Evolutionary conservation across 2,888 invertebrate species (phyloP).

Genomic region (Stratiomys singularior): DNA sequence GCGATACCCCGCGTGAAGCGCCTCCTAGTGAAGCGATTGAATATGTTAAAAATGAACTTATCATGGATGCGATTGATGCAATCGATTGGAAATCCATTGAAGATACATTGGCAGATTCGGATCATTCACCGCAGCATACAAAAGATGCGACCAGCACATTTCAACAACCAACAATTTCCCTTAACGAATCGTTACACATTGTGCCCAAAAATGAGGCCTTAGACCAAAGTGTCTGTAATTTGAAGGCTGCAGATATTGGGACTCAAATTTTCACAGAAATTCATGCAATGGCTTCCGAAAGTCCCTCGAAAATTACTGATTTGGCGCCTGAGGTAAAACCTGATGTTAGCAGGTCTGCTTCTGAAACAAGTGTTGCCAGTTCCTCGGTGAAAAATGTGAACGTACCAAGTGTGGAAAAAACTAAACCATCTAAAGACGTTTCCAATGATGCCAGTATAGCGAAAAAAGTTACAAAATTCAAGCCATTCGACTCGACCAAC

Average conservation of each 20-base stretch:
- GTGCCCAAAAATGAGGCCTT: background rate
- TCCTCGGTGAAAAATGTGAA: background rate
- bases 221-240: background rate
- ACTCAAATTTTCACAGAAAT: slow-evolving; percentile 21
- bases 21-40: background rate
- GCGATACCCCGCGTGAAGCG: background rate
- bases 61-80: slow-evolving; percentile 4
- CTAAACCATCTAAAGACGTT: background rate
- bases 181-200: background rate
- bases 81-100: slow-evolving; percentile 20
- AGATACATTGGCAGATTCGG: background rate
- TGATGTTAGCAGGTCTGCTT: background rate
- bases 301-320: background rate
- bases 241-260: background rate
- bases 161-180: background rate
- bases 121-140: background rate
- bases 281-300: background rate
- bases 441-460: too few species aligned
- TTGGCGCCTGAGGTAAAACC: background rate
- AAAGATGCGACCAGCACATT: background rate
- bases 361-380: background rate
- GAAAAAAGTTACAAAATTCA: background rate
- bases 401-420: background rate
- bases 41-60: slow-evolving; percentile 20
- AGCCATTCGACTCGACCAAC: background rate